Percentiles rank a stretch among this genome's conserved stretches.
Conservation (phyloP, 2,113 vertebrate genomes). For the Catharus bicknelli region DNA sequence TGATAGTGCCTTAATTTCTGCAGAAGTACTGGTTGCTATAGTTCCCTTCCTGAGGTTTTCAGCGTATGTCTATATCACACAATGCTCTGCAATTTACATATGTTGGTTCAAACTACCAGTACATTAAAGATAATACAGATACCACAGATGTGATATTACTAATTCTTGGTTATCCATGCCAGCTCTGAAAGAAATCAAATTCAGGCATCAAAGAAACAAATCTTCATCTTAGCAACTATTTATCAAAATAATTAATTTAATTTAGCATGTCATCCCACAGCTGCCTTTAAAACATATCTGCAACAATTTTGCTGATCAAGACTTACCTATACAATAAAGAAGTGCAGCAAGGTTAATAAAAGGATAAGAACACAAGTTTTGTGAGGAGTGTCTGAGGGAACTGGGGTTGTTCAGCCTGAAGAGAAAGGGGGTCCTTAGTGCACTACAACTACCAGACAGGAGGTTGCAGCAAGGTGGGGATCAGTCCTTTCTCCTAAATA, state of each 20-base stretch:
- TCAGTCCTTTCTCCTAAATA: not conserved
- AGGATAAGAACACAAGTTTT: not conserved
- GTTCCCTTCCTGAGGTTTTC: not conserved
- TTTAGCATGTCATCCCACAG: not conserved
- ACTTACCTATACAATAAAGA: not conserved
- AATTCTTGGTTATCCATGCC: not conserved
- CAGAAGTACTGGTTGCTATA: not conserved
- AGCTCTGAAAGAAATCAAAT: not conserved
- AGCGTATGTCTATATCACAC: rapidly evolving
- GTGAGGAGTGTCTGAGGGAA: not conserved
- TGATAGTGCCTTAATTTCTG: not conserved
- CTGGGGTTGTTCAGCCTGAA: not conserved
- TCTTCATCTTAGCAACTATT: not conserved
- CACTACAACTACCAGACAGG: not conserved
- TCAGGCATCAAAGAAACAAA: not conserved
- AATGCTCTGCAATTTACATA: not conserved
- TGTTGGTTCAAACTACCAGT: not conserved
- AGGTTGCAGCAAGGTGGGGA: not conserved
- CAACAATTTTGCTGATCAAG: not conserved
- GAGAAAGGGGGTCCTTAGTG: not conserved
- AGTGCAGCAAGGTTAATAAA: not conserved
- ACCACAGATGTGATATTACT: rapidly evolving
- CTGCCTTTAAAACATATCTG: not conserved
- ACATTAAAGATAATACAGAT: not conserved
- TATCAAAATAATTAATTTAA: not conserved